Evolutionary conservation across 2,888 invertebrate genomes (phyloP).

Genomic region (Drosophila ustulata): DNA sequence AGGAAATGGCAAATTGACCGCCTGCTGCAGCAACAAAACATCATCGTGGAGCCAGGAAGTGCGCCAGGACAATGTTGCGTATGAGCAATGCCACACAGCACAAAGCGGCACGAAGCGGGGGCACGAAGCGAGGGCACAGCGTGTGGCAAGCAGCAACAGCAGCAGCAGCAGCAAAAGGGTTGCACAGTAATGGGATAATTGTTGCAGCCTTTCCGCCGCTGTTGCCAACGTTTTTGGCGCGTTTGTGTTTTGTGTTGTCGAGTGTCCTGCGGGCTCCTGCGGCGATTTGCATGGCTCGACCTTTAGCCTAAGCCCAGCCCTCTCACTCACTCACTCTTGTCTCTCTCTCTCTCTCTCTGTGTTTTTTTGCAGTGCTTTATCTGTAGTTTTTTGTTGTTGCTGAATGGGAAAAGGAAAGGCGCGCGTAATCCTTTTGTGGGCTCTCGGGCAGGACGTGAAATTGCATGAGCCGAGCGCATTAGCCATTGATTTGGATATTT

Average conservation of each 20-base stretch:
- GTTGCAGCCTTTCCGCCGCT: constrained; percentile 74
- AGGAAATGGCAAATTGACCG: constrained; percentile 85
- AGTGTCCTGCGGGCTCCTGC: constrained; percentile 66
- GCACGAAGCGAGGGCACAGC: constrained; percentile 37
- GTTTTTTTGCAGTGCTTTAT: constrained; percentile 8
- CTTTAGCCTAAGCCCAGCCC: constrained; percentile 62
- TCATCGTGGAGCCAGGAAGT: constrained; percentile 62
- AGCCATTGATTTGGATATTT: constrained; percentile 78
- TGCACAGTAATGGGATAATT: constrained; percentile 78
- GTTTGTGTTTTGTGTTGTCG: constrained; percentile 37
- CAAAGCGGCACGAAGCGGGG: too few relatives aligned
- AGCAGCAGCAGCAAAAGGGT: constrained; percentile 59
- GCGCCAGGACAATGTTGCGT: constrained; percentile 69
- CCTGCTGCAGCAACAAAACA: constrained; percentile 72
- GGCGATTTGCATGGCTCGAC: constrained; percentile 69
- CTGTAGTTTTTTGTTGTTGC: neutral
- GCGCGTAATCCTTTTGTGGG: constrained; percentile 66
- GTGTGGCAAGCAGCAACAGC: constrained; percentile 46
- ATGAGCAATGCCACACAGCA: constrained; percentile 52
- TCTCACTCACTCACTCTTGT: neutral
- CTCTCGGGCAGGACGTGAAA: constrained; percentile 62
- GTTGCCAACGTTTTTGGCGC: constrained; percentile 51
- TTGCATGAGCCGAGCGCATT: constrained; percentile 77
- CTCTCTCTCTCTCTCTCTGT: neutral
- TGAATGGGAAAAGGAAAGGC: constrained; percentile 31